These are phyloP conservation scores for Nomada goodeniana DNA, from an alignment of 2,888 invertebrate species.

Conservation along the genomic window DNA sequence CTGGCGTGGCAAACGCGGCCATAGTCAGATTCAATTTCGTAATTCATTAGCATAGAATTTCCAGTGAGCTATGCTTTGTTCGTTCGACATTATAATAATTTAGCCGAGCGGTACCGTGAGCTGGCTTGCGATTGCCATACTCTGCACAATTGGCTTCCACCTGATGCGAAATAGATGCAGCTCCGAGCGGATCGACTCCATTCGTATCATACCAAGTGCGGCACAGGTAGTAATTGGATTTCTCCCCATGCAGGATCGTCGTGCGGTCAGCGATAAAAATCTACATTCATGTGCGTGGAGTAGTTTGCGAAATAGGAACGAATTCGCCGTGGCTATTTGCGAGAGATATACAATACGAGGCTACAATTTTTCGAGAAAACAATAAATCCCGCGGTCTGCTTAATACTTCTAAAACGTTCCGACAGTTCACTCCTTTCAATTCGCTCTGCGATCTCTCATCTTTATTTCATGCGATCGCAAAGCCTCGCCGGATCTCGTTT, in stretches of 20 bases:
- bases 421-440: background rate
- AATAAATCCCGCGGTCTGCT: too few species aligned
- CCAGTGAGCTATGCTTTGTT: constrained; percentile 57
- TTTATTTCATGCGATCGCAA: background rate
- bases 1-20: constrained; percentile 26
- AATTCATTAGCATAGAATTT: constrained; percentile 68
- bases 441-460: background rate
- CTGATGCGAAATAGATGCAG: constrained; percentile 69
- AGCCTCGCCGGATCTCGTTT: constrained; percentile 3
- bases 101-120: constrained; percentile 38
- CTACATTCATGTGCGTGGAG: background rate
- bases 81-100: constrained; percentile 69
- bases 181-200: constrained; percentile 55
- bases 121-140: constrained; percentile 51
- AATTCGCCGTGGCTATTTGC: constrained; percentile 20
- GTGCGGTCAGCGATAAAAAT: constrained; percentile 36
- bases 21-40: constrained; percentile 56
- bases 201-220: constrained; percentile 63
- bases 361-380: background rate
- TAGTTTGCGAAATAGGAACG: constrained; percentile 7
- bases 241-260: constrained; percentile 37
- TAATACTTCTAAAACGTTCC: background rate
- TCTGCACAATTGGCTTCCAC: constrained; percentile 61
- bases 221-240: constrained; percentile 65
- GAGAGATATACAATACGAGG: background rate